Evolutionary conservation across 2,113 vertebrate genomes (phyloP).

Genomic region (Microcebus lehilahytsara): DNA sequence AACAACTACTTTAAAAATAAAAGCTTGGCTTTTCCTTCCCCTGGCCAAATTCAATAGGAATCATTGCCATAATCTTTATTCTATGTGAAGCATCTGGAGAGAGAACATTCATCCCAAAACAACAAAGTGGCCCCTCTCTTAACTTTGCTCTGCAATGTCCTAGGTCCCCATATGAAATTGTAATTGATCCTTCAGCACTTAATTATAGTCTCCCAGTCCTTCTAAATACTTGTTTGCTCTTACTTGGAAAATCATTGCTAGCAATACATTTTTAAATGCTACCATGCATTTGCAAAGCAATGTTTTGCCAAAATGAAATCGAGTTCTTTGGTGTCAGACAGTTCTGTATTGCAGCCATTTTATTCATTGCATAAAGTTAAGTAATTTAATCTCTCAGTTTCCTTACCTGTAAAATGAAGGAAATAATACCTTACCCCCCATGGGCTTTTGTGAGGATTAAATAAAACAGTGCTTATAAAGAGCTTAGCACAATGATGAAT

Average conservation of each 20-base stretch:
- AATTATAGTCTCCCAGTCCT: conserved; percentile 22
- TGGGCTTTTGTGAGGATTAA: neutral
- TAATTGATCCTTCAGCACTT: conserved; percentile 41
- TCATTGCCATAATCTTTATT: conserved; percentile 51
- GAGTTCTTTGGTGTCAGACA: conserved; percentile 27
- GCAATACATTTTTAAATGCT: conserved; percentile 56
- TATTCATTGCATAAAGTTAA: conserved; percentile 45
- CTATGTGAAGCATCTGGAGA: conserved; percentile 35
- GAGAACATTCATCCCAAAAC: conserved; percentile 46
- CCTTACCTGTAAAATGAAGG: conserved; percentile 44
- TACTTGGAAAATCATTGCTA: conserved; percentile 52
- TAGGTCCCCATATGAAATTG: neutral
- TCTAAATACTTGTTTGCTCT: conserved; percentile 44
- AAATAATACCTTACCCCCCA: conserved; percentile 32
- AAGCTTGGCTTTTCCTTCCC: conserved; percentile 41
- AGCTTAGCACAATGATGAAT: neutral
- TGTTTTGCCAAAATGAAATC: conserved; percentile 63
- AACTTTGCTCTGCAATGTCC: conserved; percentile 25
- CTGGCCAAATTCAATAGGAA: conserved; percentile 56
- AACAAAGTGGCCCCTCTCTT: neutral
- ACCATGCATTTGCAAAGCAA: conserved; percentile 47
- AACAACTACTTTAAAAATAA: conserved; percentile 58
- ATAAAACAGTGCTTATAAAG: conserved; percentile 24
- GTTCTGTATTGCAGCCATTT: conserved; percentile 57
- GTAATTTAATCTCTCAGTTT: conserved; percentile 60